These are phyloP conservation scores for Drosophila rubida DNA, from an alignment of 2,888 invertebrate genomes.

Conservation along the genomic window DNA sequence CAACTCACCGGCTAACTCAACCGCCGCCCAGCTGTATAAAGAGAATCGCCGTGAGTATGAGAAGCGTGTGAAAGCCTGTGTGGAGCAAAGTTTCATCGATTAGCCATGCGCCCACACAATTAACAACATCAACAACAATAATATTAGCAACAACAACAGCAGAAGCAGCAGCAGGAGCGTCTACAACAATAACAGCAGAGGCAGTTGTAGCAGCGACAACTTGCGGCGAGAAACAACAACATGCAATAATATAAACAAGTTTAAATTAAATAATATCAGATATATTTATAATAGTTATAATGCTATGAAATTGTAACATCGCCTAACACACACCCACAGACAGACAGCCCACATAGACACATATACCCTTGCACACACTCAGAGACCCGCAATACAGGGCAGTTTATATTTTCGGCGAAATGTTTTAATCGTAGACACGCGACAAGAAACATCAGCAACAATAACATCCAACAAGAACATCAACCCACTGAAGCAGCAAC, in stretches of 20 bases:
- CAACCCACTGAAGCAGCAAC: slow-evolving; percentile 49
- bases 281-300: slow-evolving; percentile 76
- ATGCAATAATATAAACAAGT: slow-evolving; percentile 74
- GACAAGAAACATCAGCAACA: slow-evolving; percentile 24
- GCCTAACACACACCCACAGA: slow-evolving; percentile 49
- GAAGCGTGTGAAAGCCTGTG: slow-evolving; percentile 99
- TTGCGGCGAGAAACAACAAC: slow-evolving; percentile 53
- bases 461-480: slow-evolving; percentile 8
- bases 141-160: slow-evolving; percentile 29
- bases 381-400: slow-evolving; percentile 32
- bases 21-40: slow-evolving; percentile 99
- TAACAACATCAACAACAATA: slow-evolving; percentile 42
- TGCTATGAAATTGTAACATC: slow-evolving; percentile 76
- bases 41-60: slow-evolving; percentile 99
- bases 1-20: slow-evolving; percentile 99
- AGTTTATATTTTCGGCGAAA: slow-evolving; percentile 54
- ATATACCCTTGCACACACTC: slow-evolving; percentile 10
- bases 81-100: slow-evolving; percentile 99
- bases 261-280: slow-evolving; percentile 75
- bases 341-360: slow-evolving; percentile 19
- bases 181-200: slow-evolving; percentile 22
- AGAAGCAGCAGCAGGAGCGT: slow-evolving; percentile 27
- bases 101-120: slow-evolving; percentile 86
- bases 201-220: slow-evolving; percentile 37
- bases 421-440: slow-evolving; percentile 42